These are phyloP conservation scores for Campoplex capitator DNA, from an alignment of 2,888 invertebrate genomes.

Conservation along the genomic window DNA sequence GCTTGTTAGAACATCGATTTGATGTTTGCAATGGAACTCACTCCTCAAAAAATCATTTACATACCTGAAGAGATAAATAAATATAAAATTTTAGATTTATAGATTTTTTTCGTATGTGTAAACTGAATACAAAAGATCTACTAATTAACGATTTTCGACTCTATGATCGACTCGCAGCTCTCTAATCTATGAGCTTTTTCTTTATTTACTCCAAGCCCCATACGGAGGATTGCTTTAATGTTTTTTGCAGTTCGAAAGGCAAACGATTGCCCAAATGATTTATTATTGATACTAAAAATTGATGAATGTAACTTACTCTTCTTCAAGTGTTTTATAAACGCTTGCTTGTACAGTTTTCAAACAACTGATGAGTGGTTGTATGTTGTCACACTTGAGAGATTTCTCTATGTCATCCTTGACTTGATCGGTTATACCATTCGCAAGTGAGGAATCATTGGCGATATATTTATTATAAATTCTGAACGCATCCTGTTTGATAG, in stretches of 20 bases:
- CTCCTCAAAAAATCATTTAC: constrained; percentile 93
- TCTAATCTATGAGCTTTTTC: background rate
- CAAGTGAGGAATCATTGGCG: constrained; percentile 88
- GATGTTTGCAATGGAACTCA: constrained; percentile 95
- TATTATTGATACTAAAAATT: background rate
- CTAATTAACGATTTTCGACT: background rate
- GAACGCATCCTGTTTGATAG: constrained; percentile 87
- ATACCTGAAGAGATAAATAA: constrained; percentile 85
- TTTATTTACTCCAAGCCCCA: background rate
- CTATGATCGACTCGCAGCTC: background rate
- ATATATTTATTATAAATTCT: constrained; percentile 92
- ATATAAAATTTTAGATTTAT: background rate
- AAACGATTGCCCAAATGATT: background rate
- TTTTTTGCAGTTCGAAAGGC: background rate
- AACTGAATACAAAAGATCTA: background rate
- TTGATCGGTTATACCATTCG: constrained; percentile 87
- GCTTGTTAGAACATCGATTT: constrained; percentile 95
- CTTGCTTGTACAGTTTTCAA: constrained; percentile 91
- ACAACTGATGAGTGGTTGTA: constrained; percentile 89
- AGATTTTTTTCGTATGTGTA: background rate
- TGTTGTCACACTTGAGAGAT: constrained; percentile 89
- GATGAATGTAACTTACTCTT: constrained; percentile 85
- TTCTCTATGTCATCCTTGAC: constrained; percentile 87
- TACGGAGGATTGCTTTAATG: constrained; percentile 41
- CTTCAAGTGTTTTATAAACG: constrained; percentile 89